These are phyloP conservation scores for Rhamnusium bicolor DNA, from an alignment of 2,888 invertebrate genomes.

Conservation along the genomic window DNA sequence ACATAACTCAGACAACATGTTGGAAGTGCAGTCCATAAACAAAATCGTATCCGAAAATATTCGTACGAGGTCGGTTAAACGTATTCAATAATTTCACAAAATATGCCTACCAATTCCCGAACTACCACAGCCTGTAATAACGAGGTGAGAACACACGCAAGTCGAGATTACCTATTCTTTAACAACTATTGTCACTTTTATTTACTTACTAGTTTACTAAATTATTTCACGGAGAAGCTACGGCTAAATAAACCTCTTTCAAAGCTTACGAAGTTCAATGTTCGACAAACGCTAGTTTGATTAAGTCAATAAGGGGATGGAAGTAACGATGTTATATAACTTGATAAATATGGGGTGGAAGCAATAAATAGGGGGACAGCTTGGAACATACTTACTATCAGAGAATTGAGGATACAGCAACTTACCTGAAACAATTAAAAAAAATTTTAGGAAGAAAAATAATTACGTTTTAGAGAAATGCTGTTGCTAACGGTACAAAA, in stretches of 20 bases:
- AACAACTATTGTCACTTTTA: not conserved
- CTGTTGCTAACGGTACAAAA: too few species aligned
- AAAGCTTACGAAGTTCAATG: not conserved
- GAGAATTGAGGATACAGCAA: too few species aligned
- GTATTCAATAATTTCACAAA: too few species aligned
- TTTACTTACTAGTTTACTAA: not conserved
- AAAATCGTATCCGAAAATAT: too few species aligned
- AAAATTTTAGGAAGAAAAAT: too few species aligned
- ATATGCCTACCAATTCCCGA: too few species aligned
- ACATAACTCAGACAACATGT: too few species aligned
- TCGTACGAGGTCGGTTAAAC: too few species aligned
- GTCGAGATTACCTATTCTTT: not conserved
- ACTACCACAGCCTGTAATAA: not conserved
- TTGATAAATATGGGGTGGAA: not conserved
- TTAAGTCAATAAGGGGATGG: constrained; percentile 3
- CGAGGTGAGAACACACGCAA: not conserved
- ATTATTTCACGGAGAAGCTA: not conserved
- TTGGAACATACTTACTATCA: not conserved
- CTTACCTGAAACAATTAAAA: constrained; percentile 16
- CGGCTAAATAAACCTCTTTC: not conserved
- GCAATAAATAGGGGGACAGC: not conserved
- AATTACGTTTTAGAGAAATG: too few species aligned
- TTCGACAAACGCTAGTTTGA: not conserved
- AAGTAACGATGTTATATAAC: constrained; percentile 1
- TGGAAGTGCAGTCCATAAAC: too few species aligned